Evolutionary conservation across 2,113 vertebrate species (phyloP).

Genomic region (Lepus europaeus): DNA sequence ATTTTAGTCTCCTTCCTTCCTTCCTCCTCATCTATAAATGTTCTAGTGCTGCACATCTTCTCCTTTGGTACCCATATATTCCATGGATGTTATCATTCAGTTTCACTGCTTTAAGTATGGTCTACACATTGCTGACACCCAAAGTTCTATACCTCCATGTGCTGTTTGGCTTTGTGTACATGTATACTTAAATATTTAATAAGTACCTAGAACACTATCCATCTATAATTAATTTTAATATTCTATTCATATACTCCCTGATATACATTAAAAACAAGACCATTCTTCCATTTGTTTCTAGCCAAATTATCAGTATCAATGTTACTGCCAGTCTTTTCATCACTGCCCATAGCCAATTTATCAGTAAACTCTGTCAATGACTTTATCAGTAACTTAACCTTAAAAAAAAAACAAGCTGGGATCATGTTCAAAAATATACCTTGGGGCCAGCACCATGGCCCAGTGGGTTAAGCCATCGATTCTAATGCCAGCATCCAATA

Average conservation of each 20-base stretch:
- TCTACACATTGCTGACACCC: not conserved
- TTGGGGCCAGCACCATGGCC: too few species aligned
- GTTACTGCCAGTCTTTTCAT: not conserved
- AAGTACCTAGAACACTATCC: not conserved
- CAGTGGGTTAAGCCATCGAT: too few species aligned
- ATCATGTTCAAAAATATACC: not conserved
- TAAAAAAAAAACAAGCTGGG: not conserved
- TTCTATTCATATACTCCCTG: not conserved
- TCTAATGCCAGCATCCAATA: too few species aligned
- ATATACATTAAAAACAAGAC: not conserved
- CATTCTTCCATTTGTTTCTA: not conserved
- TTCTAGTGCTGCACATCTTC: not conserved
- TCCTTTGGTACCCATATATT: not conserved
- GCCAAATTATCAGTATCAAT: not conserved
- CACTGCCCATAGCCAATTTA: not conserved
- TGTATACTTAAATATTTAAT: not conserved
- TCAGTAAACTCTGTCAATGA: not conserved
- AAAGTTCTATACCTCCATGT: not conserved
- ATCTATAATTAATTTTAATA: not conserved
- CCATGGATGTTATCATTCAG: not conserved
- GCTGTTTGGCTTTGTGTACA: not conserved
- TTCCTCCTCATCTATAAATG: not conserved
- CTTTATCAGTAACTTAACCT: not conserved
- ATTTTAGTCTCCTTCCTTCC: not conserved
- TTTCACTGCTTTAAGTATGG: not conserved